A percentile compares a stretch with the other conserved stretches of the same genome.
Evolutionary conservation across 2,113 vertebrate species (phyloP).

Genomic region (Salvelinus sp.): DNA sequence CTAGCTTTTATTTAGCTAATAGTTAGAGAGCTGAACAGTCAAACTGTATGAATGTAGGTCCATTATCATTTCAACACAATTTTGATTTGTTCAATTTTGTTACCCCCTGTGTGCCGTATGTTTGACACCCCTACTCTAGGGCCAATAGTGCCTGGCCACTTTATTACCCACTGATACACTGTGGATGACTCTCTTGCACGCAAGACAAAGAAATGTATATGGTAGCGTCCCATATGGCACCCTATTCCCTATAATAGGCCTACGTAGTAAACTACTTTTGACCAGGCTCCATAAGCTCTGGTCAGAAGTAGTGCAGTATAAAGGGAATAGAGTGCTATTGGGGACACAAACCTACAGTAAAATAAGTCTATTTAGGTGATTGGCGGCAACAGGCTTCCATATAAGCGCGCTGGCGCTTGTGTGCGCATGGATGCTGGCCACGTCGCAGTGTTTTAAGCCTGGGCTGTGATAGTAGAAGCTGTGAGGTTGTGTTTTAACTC

Average conservation of each 20-base stretch:
- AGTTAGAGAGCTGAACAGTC: no score
- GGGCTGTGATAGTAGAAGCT: background rate
- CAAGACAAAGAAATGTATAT: no score
- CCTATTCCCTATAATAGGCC: background rate
- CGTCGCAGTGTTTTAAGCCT: background rate
- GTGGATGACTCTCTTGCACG: no score
- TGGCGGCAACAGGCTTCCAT: background rate
- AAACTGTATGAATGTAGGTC: no score
- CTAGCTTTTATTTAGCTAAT: no score
- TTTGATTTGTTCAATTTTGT: no score
- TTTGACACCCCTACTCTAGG: background rate
- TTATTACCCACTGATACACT: background rate
- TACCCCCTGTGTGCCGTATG: no score
- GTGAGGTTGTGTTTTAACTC: background rate
- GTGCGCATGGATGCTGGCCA: background rate
- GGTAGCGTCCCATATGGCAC: background rate
- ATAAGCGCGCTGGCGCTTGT: background rate
- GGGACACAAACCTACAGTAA: background rate
- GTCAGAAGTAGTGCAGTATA: no score
- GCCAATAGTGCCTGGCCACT: slow-evolving; percentile 38
- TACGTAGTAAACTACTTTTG: no score
- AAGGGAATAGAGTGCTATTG: no score
- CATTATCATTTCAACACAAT: no score
- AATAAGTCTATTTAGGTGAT: background rate
- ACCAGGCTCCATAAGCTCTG: no score